Conservation (phyloP, 2,113 vertebrate species). For the Zosterops lateralis region DNA sequence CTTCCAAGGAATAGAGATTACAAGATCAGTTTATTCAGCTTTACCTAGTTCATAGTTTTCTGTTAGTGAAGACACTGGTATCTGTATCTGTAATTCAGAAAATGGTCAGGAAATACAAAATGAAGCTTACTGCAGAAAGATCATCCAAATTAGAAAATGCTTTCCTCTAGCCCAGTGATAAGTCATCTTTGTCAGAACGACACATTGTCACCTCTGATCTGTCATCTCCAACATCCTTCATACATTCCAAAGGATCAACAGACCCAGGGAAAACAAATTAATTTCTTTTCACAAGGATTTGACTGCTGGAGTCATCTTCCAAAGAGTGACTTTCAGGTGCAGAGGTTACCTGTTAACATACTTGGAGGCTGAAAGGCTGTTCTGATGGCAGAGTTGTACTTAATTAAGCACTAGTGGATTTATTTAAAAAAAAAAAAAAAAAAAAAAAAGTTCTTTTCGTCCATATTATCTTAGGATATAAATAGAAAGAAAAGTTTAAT, state of each 20-base stretch:
- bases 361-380: not conserved
- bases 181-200: not conserved
- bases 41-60: not conserved
- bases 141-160: not conserved
- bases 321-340: not conserved
- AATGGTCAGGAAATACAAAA: not conserved
- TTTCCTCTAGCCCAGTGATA: not conserved
- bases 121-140: not conserved
- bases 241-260: not conserved
- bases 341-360: not conserved
- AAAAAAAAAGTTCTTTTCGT: conserved; percentile 6
- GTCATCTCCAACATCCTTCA: not conserved
- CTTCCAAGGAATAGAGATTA: not conserved
- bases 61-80: not conserved
- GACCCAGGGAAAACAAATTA: not conserved
- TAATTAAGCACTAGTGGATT: conserved; percentile 32
- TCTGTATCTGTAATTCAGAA: not conserved
- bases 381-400: not conserved
- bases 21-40: not conserved
- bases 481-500: conserved; percentile 84
- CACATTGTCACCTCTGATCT: not conserved
- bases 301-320: not conserved
- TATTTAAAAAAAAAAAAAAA: not conserved
- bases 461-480: conserved; percentile 71
- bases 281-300: not conserved